Conservation (phyloP, 92 coral and sea anemone species). For the Paragorgia papillata region DNA sequence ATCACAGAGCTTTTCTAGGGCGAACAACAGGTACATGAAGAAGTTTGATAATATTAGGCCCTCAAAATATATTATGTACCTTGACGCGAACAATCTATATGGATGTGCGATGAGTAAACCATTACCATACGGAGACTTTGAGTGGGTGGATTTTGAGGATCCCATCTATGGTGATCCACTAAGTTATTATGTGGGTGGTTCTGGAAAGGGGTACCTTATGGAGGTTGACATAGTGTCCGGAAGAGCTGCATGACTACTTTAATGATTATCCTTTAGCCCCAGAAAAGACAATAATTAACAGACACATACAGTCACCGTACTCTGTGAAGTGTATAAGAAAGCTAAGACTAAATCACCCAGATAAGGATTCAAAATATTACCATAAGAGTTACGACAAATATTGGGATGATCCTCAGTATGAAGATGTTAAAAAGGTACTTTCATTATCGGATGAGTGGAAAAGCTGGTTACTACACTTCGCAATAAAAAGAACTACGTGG, state of each 20-base stretch:
- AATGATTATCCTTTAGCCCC: slow-evolving; percentile 53
- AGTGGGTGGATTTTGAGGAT: neutral
- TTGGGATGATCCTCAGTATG: too few relatives aligned
- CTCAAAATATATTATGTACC: neutral
- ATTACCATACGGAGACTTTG: neutral
- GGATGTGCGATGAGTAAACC: neutral
- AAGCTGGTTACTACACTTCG: neutral
- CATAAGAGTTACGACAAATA: slow-evolving; percentile 11
- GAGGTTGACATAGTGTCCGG: slow-evolving; percentile 24
- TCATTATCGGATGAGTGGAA: neutral
- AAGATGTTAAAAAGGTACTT: too few relatives aligned
- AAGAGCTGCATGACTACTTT: slow-evolving; percentile 29
- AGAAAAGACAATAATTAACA: neutral
- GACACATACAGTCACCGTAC: neutral
- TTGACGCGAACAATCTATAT: slow-evolving; percentile 1
- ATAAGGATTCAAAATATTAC: slow-evolving; percentile 27
- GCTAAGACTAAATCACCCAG: too few relatives aligned
- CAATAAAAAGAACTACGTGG: neutral
- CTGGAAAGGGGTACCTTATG: neutral
- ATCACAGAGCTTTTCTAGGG: too few relatives aligned
- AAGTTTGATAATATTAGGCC: neutral
- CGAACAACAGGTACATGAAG: neutral
- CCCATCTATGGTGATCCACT: too few relatives aligned
- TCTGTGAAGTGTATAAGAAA: too few relatives aligned
- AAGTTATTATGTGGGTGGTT: too few relatives aligned